Evolutionary conservation across 2,113 vertebrate species (phyloP).

Genomic region (Suncus etruscus): DNA sequence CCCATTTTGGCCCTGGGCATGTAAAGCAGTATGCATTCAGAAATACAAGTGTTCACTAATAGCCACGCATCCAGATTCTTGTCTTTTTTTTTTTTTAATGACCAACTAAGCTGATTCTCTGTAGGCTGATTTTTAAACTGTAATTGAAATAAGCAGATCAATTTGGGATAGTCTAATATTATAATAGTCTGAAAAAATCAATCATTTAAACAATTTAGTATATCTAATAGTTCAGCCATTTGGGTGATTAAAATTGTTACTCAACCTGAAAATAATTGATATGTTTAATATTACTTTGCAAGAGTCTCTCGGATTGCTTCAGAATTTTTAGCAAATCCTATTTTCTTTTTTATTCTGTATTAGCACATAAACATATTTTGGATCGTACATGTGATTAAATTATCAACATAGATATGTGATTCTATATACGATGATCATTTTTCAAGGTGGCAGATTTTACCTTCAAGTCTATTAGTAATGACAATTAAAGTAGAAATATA

Average conservation of each 20-base stretch:
- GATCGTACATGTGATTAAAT: conserved; percentile 5
- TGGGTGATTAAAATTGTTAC: background rate
- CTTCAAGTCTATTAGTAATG: background rate
- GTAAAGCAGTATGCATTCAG: too few relatives aligned
- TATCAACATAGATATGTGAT: background rate
- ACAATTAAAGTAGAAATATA: background rate
- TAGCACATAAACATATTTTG: background rate
- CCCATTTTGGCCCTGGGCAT: too few relatives aligned
- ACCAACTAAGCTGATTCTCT: background rate
- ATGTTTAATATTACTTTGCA: background rate
- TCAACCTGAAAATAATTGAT: background rate
- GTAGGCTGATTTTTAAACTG: background rate
- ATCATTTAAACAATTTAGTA: background rate
- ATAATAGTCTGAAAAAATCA: background rate
- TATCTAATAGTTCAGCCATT: background rate
- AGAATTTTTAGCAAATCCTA: background rate
- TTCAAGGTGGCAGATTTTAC: background rate
- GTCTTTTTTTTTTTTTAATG: too few relatives aligned
- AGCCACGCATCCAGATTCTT: too few relatives aligned
- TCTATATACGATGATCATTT: background rate
- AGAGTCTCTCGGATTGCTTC: background rate
- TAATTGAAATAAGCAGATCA: background rate
- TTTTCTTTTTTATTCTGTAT: background rate
- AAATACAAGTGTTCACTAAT: too few relatives aligned
- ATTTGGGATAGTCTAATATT: background rate